Conservation (phyloP, 2,113 vertebrate genomes). For the Apodemus speciosus region DNA sequence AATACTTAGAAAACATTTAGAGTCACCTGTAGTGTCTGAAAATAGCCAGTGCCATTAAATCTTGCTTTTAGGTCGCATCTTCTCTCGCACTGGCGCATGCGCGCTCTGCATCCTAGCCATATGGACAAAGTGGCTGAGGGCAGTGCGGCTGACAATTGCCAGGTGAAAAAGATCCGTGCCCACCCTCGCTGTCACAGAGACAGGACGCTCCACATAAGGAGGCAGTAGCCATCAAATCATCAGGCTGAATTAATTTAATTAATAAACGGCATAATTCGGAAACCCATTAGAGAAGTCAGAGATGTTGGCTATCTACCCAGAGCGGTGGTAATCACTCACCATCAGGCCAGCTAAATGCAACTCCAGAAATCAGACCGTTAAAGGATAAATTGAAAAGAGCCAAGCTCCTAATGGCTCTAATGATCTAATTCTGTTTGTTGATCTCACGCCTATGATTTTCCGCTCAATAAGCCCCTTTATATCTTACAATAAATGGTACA, state of each 20-base stretch:
- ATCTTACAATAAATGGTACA: background rate
- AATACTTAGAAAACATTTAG: background rate
- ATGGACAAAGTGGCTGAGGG: background rate
- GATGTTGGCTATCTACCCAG: background rate
- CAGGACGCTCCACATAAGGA: background rate
- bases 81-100: background rate
- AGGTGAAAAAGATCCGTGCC: background rate
- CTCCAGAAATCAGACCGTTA: background rate
- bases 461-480: background rate
- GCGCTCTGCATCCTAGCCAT: background rate
- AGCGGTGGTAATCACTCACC: conserved; percentile 4
- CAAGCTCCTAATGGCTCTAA: conserved; percentile 11
- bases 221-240: background rate
- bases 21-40: background rate
- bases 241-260: conserved; percentile 47
- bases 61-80: conserved; percentile 12
- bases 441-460: background rate
- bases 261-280: conserved; percentile 43
- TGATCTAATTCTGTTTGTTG: background rate
- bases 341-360: background rate
- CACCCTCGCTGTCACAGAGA: background rate
- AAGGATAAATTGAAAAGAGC: background rate
- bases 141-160: background rate
- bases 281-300: conserved; percentile 37
- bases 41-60: background rate